Conservation (phyloP, 2,113 vertebrate genomes). For the Phalacrocorax aristotelis region DNA sequence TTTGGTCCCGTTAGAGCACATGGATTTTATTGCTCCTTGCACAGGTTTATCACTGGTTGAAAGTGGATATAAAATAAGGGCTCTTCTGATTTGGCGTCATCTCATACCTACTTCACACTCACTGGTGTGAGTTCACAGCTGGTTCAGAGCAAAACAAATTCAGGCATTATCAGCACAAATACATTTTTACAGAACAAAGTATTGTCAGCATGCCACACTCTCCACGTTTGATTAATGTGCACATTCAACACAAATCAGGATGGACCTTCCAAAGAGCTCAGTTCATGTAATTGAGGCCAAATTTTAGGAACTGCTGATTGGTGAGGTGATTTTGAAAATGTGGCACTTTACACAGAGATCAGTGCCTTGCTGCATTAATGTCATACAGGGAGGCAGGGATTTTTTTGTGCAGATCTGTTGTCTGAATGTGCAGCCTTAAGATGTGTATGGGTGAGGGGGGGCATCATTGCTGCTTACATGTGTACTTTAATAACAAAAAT, state of each 20-base stretch:
- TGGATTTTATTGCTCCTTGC: not conserved
- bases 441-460: not conserved
- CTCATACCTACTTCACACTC: not conserved
- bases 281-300: slow-evolving; percentile 9
- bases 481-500: not conserved
- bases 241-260: not conserved
- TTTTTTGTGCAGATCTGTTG: not conserved
- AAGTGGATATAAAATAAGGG: not conserved
- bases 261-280: not conserved
- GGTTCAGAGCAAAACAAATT: slow-evolving; percentile 11
- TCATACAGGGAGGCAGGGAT: not conserved
- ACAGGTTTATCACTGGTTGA: not conserved
- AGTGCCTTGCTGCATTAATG: not conserved
- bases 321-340: slow-evolving; percentile 46
- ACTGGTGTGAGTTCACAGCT: not conserved
- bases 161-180: slow-evolving; percentile 11
- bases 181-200: slow-evolving; percentile 23
- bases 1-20: not conserved
- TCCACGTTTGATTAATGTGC: slow-evolving; percentile 43
- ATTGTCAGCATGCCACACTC: slow-evolving; percentile 30
- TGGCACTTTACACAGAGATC: not conserved
- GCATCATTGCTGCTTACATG: not conserved
- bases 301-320: slow-evolving; percentile 13
- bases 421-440: not conserved
- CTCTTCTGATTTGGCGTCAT: not conserved